phyloP scores from a whole-genome alignment of 2,888 invertebrate genomes.

The Iselma pallidipennis region DNA sequence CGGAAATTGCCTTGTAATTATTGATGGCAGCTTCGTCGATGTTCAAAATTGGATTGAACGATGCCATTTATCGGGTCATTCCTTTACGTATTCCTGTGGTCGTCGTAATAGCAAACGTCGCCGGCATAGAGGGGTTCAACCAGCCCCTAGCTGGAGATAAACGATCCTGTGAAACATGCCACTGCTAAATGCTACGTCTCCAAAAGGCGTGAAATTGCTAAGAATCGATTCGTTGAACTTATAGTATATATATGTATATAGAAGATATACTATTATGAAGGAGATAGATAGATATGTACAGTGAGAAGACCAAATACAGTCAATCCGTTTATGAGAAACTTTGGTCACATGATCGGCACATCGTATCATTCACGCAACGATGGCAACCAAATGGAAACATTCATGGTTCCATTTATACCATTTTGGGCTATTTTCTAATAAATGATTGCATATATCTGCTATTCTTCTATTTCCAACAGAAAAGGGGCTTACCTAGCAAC shows the following conservation, averaged over 20 bases:
- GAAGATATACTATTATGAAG: not conserved
- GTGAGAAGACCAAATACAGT: slow-evolving; percentile 16
- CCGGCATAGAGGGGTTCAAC: not conserved
- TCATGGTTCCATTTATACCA: slow-evolving; percentile 26
- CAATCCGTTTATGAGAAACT: slow-evolving; percentile 29
- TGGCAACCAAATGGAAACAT: slow-evolving; percentile 28
- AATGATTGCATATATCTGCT: slow-evolving; percentile 18
- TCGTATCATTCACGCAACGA: slow-evolving; percentile 27
- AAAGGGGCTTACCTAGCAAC: too few species aligned
- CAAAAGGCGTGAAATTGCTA: slow-evolving; percentile 50
- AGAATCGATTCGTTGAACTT: slow-evolving; percentile 40
- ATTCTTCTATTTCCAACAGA: too few species aligned
- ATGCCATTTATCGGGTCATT: not conserved
- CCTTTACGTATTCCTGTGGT: slow-evolving; percentile 13
- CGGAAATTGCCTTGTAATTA: not conserved
- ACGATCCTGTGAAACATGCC: slow-evolving; percentile 47
- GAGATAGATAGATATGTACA: slow-evolving; percentile 2
- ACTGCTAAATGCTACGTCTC: slow-evolving; percentile 46
- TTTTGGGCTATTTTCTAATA: slow-evolving; percentile 9
- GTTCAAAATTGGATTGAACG: not conserved
- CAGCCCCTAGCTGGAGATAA: slow-evolving; percentile 38
- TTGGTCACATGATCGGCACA: slow-evolving; percentile 30
- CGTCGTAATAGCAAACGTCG: slow-evolving; percentile 5
- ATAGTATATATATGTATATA: not conserved
- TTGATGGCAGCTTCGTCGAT: not conserved